phyloP scores from a whole-genome alignment of 2,888 invertebrate genomes.

The Anorthoa munda region DNA sequence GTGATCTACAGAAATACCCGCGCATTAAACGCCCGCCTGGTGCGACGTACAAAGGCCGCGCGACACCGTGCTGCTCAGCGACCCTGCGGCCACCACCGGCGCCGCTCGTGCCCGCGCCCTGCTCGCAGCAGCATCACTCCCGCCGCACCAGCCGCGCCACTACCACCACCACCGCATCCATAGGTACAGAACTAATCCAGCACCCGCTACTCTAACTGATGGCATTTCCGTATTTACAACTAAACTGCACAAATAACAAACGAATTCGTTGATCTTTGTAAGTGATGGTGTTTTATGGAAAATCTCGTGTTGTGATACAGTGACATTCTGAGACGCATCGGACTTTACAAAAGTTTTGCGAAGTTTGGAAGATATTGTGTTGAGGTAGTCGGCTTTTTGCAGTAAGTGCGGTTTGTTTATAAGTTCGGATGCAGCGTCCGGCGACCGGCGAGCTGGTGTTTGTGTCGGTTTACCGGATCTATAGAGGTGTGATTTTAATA shows the following conservation, averaged over 20 bases:
- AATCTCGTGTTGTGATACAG: slow-evolving; percentile 60
- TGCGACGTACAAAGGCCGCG: slow-evolving; percentile 82
- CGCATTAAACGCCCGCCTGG: slow-evolving; percentile 83
- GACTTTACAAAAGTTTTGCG: slow-evolving; percentile 13
- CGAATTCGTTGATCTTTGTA: slow-evolving; percentile 37
- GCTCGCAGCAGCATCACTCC: slow-evolving; percentile 44
- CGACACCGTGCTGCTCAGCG: slow-evolving; percentile 78
- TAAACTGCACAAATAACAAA: slow-evolving; percentile 56
- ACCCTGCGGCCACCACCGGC: slow-evolving; percentile 75
- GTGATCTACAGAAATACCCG: slow-evolving; percentile 90
- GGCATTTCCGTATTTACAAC: slow-evolving; percentile 46
- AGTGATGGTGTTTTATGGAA: slow-evolving; percentile 56
- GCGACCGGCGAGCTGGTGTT: slow-evolving; percentile 44
- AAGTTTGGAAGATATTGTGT: slow-evolving; percentile 32
- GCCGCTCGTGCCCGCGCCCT: slow-evolving; percentile 57
- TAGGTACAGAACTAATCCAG: slow-evolving; percentile 67
- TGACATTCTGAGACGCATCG: slow-evolving; percentile 33
- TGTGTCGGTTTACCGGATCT: slow-evolving; percentile 37
- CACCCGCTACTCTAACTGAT: slow-evolving; percentile 52
- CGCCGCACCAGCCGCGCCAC: slow-evolving; percentile 56
- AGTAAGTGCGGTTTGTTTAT: slow-evolving; percentile 60
- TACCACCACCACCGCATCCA: slow-evolving; percentile 41
- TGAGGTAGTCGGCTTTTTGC: slow-evolving; percentile 20
- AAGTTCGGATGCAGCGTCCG: slow-evolving; percentile 39
- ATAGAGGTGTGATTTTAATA: slow-evolving; percentile 27